Evolutionary conservation across 2,113 vertebrate species (phyloP).

Genomic region (Neolamprologus sp.): DNA sequence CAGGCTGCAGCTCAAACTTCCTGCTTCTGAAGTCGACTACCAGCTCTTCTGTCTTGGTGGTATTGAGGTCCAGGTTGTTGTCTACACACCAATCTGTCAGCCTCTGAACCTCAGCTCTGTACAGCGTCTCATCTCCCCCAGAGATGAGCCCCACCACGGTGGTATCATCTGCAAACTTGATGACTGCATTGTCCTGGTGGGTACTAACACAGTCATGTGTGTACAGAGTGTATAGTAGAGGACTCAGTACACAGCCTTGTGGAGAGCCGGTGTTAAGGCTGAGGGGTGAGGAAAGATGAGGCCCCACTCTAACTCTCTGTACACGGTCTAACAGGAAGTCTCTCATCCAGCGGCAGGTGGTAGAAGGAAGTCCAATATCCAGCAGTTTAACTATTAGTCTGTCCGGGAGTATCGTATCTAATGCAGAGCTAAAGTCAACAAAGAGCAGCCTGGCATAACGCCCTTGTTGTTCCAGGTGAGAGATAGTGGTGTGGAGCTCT

Average conservation of each 20-base stretch:
- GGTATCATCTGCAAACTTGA: not conserved
- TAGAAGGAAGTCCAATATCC: not conserved
- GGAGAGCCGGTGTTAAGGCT: not conserved
- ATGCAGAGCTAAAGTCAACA: not conserved
- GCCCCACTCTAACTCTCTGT: not conserved
- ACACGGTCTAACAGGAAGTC: not conserved
- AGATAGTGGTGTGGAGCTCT: not conserved
- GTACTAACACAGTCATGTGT: not conserved
- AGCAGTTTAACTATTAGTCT: not conserved
- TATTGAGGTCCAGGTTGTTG: not conserved
- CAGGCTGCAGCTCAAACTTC: not conserved
- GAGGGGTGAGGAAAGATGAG: not conserved
- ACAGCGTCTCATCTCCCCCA: fast-evolving
- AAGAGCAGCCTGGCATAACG: not conserved
- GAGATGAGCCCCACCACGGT: not conserved
- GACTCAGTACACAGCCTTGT: not conserved
- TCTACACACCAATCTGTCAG: not conserved
- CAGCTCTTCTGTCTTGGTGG: fast-evolving
- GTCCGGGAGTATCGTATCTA: fast-evolving
- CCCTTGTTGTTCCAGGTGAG: not conserved
- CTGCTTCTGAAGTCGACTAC: fast-evolving
- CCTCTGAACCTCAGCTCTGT: not conserved
- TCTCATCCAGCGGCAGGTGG: not conserved
- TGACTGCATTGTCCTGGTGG: not conserved
- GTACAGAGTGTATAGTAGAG: fast-evolving